Conservation (phyloP, 2,113 vertebrate species). For the Polypterus bichir region DNA sequence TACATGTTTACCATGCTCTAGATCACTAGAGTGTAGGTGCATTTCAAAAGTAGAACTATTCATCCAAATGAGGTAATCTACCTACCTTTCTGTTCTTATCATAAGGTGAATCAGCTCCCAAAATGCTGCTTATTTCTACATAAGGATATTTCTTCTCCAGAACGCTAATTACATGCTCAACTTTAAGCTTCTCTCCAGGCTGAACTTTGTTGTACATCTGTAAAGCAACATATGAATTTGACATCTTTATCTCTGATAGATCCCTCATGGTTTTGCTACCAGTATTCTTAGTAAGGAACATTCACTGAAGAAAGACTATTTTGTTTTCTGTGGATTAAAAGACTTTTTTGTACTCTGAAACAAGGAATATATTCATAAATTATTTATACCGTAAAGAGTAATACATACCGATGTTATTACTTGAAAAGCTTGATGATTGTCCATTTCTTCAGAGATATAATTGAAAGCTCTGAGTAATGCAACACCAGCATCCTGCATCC, state of each 20-base stretch:
- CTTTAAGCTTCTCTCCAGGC: slow-evolving; percentile 62
- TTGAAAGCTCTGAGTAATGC: slow-evolving; percentile 82
- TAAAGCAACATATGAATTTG: slow-evolving; percentile 6
- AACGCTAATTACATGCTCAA: slow-evolving; percentile 74
- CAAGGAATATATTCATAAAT: too few species aligned
- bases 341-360: too few species aligned
- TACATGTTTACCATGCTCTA: too few species aligned
- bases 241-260: background rate
- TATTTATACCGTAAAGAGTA: background rate
- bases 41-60: background rate
- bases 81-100: slow-evolving; percentile 86
- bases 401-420: slow-evolving; percentile 69
- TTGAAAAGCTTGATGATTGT: slow-evolving; percentile 79
- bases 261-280: too few species aligned
- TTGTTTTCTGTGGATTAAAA: too few species aligned
- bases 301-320: too few species aligned
- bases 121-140: slow-evolving; percentile 73
- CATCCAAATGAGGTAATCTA: background rate
- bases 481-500: slow-evolving; percentile 79
- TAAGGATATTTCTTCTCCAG: slow-evolving; percentile 85
- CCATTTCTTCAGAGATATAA: slow-evolving; percentile 77
- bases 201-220: slow-evolving; percentile 80
- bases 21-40: background rate
- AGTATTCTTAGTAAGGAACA: too few species aligned
- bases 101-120: slow-evolving; percentile 78